Evolutionary conservation across 2,888 invertebrate genomes (phyloP), one percentile per base, ranked within the genome.

Genomic region (Aphodius sticticus): DNA sequence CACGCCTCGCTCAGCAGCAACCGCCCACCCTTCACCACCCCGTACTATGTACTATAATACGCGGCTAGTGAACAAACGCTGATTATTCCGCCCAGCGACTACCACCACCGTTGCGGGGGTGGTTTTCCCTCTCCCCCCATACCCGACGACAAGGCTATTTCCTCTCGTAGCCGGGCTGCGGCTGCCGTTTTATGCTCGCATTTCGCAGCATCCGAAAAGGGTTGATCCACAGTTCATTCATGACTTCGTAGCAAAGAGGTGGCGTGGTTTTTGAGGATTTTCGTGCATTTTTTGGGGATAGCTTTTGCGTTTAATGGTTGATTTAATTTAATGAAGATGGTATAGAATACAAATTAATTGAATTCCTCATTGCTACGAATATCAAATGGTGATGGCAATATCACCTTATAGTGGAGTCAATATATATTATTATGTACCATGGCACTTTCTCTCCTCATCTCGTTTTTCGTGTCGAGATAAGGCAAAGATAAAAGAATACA

Each of bases 1-100:
- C 85, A 86, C 87, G 81, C 84, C 83, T 53, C 53, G 53, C 53
- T 53, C 53, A 53, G 2, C 53, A 9, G 4, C 7, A 53, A 12
- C 53, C 53, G 26, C 53, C 53, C 53, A 53, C 53, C 53, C 53
- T 53, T 53, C 12, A 5, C 53, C 12, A 12, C 53, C 53, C 53
- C 53, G 53, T 53, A 53, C 53, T 53, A 53, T 53, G 12, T 53
- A 53, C 53, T 53, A 53, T 53, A 53, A 53, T 12, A 53, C 53
- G 53, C 6, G 7, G 53, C 53, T 53, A 53, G 53, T 53, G 53
- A 53, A 53, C 53, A 5, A 53, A 12, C 9, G 53, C 9, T 12
- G 53, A 53, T 53, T 53, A 53, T 53, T 53, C 53, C 53, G 53
- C 53, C 12, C 53, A 2, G 53, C 53, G 12, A 53, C 53, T 26